phyloP scores from a whole-genome alignment of 2,797 vertebrate species.

The Lutjanus argentimaculatus region DNA sequence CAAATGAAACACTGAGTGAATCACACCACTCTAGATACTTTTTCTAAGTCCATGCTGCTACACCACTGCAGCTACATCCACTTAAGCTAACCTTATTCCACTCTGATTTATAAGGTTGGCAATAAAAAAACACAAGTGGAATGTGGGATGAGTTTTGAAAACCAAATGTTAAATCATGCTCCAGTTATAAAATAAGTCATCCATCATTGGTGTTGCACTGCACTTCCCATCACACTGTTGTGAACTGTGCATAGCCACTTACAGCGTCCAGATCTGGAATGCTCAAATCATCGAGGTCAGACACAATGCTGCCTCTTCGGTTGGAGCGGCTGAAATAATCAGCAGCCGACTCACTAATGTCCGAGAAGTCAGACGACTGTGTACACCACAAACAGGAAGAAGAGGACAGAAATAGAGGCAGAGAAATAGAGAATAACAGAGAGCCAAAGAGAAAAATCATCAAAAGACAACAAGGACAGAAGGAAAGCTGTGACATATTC shows the following conservation, averaged over 20 bases:
- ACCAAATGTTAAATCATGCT: constrained; percentile 49
- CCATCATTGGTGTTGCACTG: constrained; percentile 33
- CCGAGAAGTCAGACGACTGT: constrained; percentile 92
- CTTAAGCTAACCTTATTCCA: neutral
- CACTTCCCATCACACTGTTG: constrained; percentile 40
- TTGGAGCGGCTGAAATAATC: constrained; percentile 97
- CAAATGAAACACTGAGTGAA: constrained; percentile 15
- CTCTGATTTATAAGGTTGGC: neutral
- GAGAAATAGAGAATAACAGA: constrained; percentile 50
- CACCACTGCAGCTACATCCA: constrained; percentile 20
- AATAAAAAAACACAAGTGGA: constrained; percentile 3
- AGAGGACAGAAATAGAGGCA: constrained; percentile 33
- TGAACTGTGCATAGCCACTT: constrained; percentile 82
- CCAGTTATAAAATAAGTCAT: constrained; percentile 8
- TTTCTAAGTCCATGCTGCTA: constrained; percentile 44
- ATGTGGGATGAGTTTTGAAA: constrained; percentile 38
- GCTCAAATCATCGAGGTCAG: constrained; percentile 92
- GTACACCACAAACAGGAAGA: constrained; percentile 45
- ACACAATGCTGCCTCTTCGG: constrained; percentile 94
- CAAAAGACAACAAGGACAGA: constrained; percentile 14
- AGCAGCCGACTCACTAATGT: constrained; percentile 93
- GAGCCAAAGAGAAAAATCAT: constrained; percentile 4
- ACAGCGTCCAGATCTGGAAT: constrained; percentile 91
- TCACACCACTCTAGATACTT: constrained; percentile 13
- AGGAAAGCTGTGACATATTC: constrained; percentile 23